Evolutionary conservation across 2,888 invertebrate species (phyloP), one percentile per base, ranked within the genome.

Genomic region (Apantesis nais): DNA sequence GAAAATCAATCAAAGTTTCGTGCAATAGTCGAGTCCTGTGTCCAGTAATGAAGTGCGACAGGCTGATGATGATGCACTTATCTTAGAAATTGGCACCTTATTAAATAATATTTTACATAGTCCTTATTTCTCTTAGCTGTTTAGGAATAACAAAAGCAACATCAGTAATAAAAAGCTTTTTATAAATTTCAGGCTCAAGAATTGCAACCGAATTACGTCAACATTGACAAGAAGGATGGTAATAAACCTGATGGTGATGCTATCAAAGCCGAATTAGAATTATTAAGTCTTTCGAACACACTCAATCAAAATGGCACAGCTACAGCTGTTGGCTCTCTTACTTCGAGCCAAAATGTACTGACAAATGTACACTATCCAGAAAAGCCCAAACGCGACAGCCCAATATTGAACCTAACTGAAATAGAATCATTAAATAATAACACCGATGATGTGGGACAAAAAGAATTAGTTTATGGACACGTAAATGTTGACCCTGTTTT

Each of bases 311-410:
- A 88, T 68, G 85, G 89, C 60, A 88, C 90, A 14, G 78, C 81
- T 72, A 79, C 85, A 65, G 72, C 79, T 60, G 87, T 87, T 73
- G 82, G 79, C 68, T 78, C 85, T 25, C 86, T 86, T 74, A 83
- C 87, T 69, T 78, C 91, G 41, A 89, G 88, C 74, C 90, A 92
- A 71, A 91, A 92, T 76, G 88, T 89, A 65, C 80, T 93, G 75
- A 90, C 87, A 70, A 90, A 91, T 75, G 79, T 88, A 63, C 83
- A 92, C 68, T 86, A 88, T 74, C 86, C 87, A 22, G 95, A 94
- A 55, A 95, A 95, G 86, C 94, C 94, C 12, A 95, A 95, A 85
- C 93, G 95, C 68, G 93, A 95, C 80, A 94, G 92, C 80, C 87
- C 90, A 66, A 81, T 85, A 73, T 78, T 83, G 41, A 92, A 91